Conservation (phyloP, 2,888 invertebrate species). For the Caenorhabditis sp. region DNA sequence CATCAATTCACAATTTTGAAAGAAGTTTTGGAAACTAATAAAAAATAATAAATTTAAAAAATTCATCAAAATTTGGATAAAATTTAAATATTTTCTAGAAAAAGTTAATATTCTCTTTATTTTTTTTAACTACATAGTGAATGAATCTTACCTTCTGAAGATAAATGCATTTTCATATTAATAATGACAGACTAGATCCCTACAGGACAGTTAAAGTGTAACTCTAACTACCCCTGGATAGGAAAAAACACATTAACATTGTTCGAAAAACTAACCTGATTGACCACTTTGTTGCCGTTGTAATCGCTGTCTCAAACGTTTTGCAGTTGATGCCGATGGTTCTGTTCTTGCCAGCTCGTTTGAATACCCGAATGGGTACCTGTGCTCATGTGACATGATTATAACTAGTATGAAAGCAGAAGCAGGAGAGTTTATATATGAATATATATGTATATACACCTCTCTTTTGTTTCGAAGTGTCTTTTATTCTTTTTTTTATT, state of each 20-base stretch:
- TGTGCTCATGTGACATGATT: conserved; percentile 14
- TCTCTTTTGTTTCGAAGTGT: not conserved
- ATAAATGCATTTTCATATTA: too few relatives aligned
- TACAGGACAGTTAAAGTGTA: too few relatives aligned
- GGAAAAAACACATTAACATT: not conserved
- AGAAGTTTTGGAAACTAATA: too few relatives aligned
- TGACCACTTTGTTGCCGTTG: conserved; percentile 69
- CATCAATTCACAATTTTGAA: too few relatives aligned
- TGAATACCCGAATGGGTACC: conserved; percentile 69
- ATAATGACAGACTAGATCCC: too few relatives aligned
- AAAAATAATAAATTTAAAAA: too few relatives aligned
- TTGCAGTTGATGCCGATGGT: conserved; percentile 68
- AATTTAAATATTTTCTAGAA: too few relatives aligned
- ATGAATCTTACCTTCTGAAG: too few relatives aligned
- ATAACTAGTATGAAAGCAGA: not conserved
- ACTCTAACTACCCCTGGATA: too few relatives aligned
- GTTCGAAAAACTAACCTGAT: conserved; percentile 43
- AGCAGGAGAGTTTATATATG: not conserved
- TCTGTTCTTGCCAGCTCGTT: conserved; percentile 66
- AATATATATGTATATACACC: not conserved
- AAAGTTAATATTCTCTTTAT: too few relatives aligned
- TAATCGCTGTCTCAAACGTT: conserved; percentile 66
- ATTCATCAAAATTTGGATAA: too few relatives aligned
- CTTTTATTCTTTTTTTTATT: not conserved
- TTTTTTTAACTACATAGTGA: too few relatives aligned